Base-by-base conservation (phyloP, 2,888 invertebrate genomes). In the Dinocampus coccinellae region DNA sequence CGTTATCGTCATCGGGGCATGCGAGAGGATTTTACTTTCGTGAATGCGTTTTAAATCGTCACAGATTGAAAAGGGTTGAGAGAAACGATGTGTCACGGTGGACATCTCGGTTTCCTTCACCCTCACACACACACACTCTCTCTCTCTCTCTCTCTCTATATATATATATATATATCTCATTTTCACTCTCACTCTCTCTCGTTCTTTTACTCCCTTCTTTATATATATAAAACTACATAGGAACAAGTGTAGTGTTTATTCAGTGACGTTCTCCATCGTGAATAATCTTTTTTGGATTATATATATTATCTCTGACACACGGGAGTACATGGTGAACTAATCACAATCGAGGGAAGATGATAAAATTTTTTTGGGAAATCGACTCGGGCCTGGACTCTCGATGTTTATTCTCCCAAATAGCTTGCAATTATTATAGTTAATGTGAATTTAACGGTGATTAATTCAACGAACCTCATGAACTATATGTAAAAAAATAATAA, bases 371-470 rank as follows among this genome's bases (percentile, higher is more conserved):
- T 3, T 24, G 55, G n/a, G 9, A 22, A n/a, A 24, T 7, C 4
- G 20, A 55, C 55, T 55, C 26, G 55, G n/a, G 55, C 26, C 24
- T 55, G 55, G 55, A 55, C 26, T 26, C 55, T 26, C 55, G 55
- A 55, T 47, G 55, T 24, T 24, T 26, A 55, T 10, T 74, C 72
- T 76, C 74, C 73, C 69, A 6, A 16, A 47, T 47, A 47, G 16
- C 16, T 47, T 47, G 47, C 16, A 47, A 20, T 47, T 63, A 39
- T 42, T 68, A 68, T 68, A 73, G 57, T 63, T 72, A 39, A 33
- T 63, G 42, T 60, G 60, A 34, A 42, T 62, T 20, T 64, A 22
- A 73, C 55, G 55, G 67, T 71, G 69, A 62, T 63, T 69, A 53
- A 57, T 73, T 64, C 69, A 70, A 63, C 60, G 20, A 36, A 60